Conservation (phyloP, 2,113 vertebrate species). For the Bungarus multicinctus region DNA sequence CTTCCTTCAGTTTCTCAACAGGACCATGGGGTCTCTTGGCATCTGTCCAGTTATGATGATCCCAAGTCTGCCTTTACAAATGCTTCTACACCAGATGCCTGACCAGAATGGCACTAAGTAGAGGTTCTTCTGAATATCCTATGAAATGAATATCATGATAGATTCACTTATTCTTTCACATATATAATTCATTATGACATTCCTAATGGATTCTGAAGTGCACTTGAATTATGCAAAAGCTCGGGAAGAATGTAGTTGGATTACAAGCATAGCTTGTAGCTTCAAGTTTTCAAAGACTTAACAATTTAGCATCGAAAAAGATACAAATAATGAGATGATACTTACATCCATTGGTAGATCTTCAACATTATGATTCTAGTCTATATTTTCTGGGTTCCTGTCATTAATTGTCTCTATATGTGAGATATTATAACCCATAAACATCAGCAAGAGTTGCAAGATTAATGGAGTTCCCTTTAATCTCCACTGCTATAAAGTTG, state of each 20-base stretch:
- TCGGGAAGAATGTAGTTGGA: background rate
- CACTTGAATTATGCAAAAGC: background rate
- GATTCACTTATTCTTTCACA: background rate
- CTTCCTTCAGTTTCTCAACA: background rate
- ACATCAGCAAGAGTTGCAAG: background rate
- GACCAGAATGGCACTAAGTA: background rate
- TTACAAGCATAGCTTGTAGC: background rate
- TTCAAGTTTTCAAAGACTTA: background rate
- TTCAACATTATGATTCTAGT: background rate
- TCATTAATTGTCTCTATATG: background rate
- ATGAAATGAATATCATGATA: background rate
- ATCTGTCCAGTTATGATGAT: background rate
- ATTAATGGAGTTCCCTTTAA: conserved; percentile 4
- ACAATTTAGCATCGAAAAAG: background rate
- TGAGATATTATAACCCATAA: background rate
- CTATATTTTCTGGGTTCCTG: background rate
- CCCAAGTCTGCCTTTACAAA: background rate
- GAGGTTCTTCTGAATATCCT: background rate
- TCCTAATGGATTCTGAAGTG: background rate
- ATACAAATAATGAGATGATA: background rate
- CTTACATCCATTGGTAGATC: background rate
- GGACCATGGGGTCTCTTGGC: background rate
- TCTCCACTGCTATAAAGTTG: conserved; percentile 17
- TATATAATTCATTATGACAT: background rate
- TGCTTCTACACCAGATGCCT: background rate